Base-by-base conservation (phyloP, 2,888 invertebrate genomes). In the Drosophila robusta region DNA sequence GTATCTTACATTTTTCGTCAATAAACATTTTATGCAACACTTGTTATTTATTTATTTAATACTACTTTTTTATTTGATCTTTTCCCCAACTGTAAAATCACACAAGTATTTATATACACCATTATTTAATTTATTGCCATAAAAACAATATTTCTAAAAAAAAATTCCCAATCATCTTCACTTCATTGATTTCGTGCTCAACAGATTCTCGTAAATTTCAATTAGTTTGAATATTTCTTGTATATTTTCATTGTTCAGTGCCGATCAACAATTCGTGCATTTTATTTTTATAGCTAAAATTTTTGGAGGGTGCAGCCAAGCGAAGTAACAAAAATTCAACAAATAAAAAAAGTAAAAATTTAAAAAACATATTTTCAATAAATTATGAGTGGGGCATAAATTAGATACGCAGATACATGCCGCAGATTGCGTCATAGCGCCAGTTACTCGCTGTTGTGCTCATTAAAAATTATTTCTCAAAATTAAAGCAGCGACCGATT, bases 331-430 rank as follows among this genome's bases (percentile, higher is more conserved):
- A 52, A 16, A 47, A 34, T 41, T 29, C 12, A 52, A 41, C 29
- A 49, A 61, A 49, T 47, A 41, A 41, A 52, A 9, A 57, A 51
- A 26, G 14, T 22, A 29, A 45, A 45, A 47, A 14, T 38, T 8
- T 24, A 38, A 34, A n/a, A 64, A 63, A 63, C 60, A 73, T 63
- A 75, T 78, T 71, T 69, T 61, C 62, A 50, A 69, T 81, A 71
- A 81, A 67, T 78, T 85, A 80, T 82, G 82, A 61, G 69, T 45
- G 9, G 24, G 54, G 52, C 75, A 78, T 80, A 78, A 85, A 81
- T 81, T 65, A 75, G 82, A 70, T 65, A 65, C 62, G 39, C 55
- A 49, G 52, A 69, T 52, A 54, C 29, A 42, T 32, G 32, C 12
- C 14, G 16, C 5, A 12, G 70, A 70, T 73, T 75, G 70, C 73